phyloP scores from a whole-genome alignment of 1,140 invertebrate species.

The Pantala flavescens region DNA sequence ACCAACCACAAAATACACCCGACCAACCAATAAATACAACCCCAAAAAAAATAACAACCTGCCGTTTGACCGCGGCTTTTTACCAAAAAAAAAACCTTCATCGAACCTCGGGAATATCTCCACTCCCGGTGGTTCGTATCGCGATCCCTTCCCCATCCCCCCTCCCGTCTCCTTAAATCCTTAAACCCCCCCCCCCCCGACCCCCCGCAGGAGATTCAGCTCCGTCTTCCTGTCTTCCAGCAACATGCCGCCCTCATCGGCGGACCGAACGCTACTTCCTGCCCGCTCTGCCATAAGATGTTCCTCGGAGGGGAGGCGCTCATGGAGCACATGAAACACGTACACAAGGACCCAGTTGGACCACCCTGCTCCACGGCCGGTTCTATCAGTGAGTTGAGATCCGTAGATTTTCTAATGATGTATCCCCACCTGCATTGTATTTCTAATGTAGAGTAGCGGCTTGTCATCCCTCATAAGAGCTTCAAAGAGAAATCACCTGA shows the following conservation, averaged over 20 bases:
- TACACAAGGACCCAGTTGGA: constrained; percentile 70
- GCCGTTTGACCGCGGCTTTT: neutral
- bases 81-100: neutral
- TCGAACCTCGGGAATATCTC: neutral
- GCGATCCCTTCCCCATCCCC: constrained; percentile 22
- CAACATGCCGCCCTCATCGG: constrained; percentile 85
- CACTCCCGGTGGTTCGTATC: neutral
- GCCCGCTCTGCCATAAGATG: constrained; percentile 85
- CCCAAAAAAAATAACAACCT: neutral
- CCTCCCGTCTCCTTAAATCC: constrained; percentile 29
- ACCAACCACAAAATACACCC: neutral
- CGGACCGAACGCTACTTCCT: constrained; percentile 75
- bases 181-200: constrained; percentile 27
- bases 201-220: constrained; percentile 61
- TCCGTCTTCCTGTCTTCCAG: constrained; percentile 77
- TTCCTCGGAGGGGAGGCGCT: constrained; percentile 82
- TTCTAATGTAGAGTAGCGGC: no score
- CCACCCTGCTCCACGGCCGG: neutral
- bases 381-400: neutral
- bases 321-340: constrained; percentile 92
- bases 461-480: no score
- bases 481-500: no score
- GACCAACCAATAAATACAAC: neutral
- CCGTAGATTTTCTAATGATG: neutral
- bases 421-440: no score